A percentile compares a stretch with the other conserved stretches of the same genome.
phyloP scores from a whole-genome alignment of 1,140 invertebrate species.

The Bombyx mandarina region DNA sequence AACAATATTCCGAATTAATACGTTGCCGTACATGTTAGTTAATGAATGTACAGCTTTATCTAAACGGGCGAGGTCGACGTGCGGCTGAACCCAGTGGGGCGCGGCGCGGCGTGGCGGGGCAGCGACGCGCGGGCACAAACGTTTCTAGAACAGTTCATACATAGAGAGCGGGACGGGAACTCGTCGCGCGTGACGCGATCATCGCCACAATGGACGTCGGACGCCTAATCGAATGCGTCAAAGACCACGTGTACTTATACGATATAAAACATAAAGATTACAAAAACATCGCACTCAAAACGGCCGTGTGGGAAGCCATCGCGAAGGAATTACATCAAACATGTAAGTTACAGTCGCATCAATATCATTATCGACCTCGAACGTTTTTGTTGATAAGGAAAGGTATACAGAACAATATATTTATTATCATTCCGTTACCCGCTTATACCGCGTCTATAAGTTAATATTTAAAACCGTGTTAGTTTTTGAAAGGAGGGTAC shows the following conservation, averaged over 20 bases:
- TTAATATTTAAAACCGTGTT: too few species aligned
- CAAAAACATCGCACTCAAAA: constrained; percentile 7
- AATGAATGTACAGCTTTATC: too few species aligned
- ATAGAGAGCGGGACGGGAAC: neutral
- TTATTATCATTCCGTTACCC: too few species aligned
- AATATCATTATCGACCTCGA: too few species aligned
- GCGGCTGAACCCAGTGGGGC: constrained; percentile 1
- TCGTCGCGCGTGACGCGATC: constrained; percentile 4
- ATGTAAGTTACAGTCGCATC: constrained; percentile 1
- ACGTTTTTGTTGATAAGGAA: too few species aligned
- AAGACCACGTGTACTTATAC: constrained; percentile 8
- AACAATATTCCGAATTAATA: too few species aligned
- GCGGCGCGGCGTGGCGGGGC: constrained; percentile 8
- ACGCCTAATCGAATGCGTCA: too few species aligned
- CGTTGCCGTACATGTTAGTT: too few species aligned
- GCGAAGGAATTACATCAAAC: constrained; percentile 8
- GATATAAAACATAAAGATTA: constrained; percentile 9
- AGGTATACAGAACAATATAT: too few species aligned
- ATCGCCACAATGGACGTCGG: neutral
- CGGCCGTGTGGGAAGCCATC: constrained; percentile 7
- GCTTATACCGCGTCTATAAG: too few species aligned
- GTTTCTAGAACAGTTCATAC: neutral
- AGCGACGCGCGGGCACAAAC: constrained; percentile 1
- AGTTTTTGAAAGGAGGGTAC: too few species aligned
- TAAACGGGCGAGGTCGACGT: too few species aligned